Base-by-base conservation (phyloP, 2,113 vertebrate genomes). In the Tautogolabrus adspersus region DNA sequence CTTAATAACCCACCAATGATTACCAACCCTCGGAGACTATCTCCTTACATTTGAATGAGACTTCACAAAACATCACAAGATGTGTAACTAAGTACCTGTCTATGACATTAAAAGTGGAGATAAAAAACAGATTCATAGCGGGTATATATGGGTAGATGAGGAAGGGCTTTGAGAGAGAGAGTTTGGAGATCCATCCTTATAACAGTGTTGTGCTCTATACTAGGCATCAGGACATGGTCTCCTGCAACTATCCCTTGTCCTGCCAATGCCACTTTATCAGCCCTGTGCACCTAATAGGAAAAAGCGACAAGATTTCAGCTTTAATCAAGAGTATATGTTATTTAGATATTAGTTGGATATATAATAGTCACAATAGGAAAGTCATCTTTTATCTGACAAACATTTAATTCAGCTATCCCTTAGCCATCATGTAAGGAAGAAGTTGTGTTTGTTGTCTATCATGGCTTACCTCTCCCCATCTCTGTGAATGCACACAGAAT, bases 71-170 rank as follows among this genome's bases (percentile, higher is more conserved):
- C 6, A 11, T 40, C 3, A 23, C 11, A 26, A 19, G 66, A 22
- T 12, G 13, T 69, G n/a, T 56, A 23, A 15, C 2, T 8, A 11
- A 11, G 10, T 21, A 34, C 57, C n/a, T n/a, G n/a, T n/a, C 6
- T n/a, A 8, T n/a, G 30, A 19, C 11, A 65, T 90, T 69, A 93
- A 69, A 95, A 94, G 82, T 86, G 40, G 12, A 95, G 91, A 72
- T 93, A 85, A 77, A 95, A 94, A 23, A 91, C 8, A 9, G 93
- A 91, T 71, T 96, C 94, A 30, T 95, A 95, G 62, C 37, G 63
- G 26, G 84, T 88, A 46, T 87, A 72, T 22, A 95, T 70, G 10
- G 94, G 95, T 21, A 93, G 61, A 38, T 89, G 79, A 67, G 93
- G 90, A 40, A 95, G 77, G 22, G 10, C 19, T 16, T 30, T 87